Base-by-base conservation (phyloP, 2,797 vertebrate genomes). In the Petrocephalus sullivani region DNA sequence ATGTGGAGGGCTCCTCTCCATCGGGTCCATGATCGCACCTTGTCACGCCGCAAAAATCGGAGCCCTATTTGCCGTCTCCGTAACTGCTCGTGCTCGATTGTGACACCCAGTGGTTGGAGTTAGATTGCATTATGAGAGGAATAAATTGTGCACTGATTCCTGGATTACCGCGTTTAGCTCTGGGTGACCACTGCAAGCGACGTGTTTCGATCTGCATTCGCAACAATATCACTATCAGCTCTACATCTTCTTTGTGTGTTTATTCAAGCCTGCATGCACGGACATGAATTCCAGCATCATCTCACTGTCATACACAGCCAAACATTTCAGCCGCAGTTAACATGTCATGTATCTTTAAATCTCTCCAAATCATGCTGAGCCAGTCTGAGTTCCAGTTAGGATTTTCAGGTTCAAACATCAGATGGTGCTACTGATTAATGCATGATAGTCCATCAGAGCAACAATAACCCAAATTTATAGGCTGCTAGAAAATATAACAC, bases 71-170 rank as follows among this genome's bases (percentile, higher is more conserved):
- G 87, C 90, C 83, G 89, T 87, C 87, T 89, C 41, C 89, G 89
- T 92, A 92, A 93, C 93, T 93, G 91, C 90, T 75, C 5, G 67
- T 9, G 89, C 91, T 87, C 90, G 91, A 93, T 54, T 94, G 90
- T 94, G 94, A 94, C 94, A 94, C 94, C 93, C 92, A 92, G 93
- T 89, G 93, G 93, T 89, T 85, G 21, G 90, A 90, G 88, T 89
- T 58, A 60, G 91, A 90, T 89, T 89, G 88, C 83, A 89, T 78
- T 91, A 41, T 41, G 37, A 41, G 37, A 41, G 75, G n/a, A 81
- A 49, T 81, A 81, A 49, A 81, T 46, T 16, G 67, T 7, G 67
- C 28, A 37, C 16, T 41, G 67, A 71, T 71, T 90, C 86, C 90
- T 49, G 7, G 71, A 83, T 57, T 85, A 90, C 85, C n/a, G 64